phyloP scores from a whole-genome alignment of 2,797 vertebrate species.

The Mycteria americana region DNA sequence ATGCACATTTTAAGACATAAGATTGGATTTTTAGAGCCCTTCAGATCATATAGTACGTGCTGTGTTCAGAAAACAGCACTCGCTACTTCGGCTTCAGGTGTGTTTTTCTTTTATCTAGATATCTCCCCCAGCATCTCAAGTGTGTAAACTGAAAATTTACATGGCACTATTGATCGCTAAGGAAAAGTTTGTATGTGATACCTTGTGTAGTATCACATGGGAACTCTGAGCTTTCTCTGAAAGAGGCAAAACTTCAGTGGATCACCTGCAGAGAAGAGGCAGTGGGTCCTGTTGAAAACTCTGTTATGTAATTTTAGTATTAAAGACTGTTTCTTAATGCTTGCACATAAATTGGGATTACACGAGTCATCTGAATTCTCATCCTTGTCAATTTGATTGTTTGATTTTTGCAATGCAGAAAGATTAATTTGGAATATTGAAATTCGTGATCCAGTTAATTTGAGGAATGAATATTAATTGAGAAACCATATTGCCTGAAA shows the following conservation, averaged over 20 bases:
- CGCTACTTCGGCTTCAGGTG: not conserved
- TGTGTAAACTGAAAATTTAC: not conserved
- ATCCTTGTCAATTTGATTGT: not conserved
- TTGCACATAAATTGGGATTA: not conserved
- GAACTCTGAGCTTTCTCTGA: not conserved
- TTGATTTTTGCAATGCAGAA: not conserved
- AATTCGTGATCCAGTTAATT: not conserved
- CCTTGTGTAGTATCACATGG: not conserved
- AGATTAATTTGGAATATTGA: not conserved
- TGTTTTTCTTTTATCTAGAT: not conserved
- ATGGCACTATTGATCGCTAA: rapidly evolving
- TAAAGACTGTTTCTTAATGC: not conserved
- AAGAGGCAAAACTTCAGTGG: not conserved
- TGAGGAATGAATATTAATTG: not conserved
- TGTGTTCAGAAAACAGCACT: not conserved
- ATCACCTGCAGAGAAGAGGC: not conserved
- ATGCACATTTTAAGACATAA: not conserved
- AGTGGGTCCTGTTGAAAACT: not conserved
- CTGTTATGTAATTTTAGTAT: not conserved
- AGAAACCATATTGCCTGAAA: not conserved
- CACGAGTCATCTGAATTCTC: not conserved
- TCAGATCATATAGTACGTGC: not conserved
- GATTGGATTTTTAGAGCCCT: not conserved
- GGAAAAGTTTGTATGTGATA: not conserved
- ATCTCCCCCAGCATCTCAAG: not conserved